These are phyloP conservation scores for Megalurothrips usitatus DNA, from an alignment of 2,888 invertebrate genomes.

Conservation along the genomic window DNA sequence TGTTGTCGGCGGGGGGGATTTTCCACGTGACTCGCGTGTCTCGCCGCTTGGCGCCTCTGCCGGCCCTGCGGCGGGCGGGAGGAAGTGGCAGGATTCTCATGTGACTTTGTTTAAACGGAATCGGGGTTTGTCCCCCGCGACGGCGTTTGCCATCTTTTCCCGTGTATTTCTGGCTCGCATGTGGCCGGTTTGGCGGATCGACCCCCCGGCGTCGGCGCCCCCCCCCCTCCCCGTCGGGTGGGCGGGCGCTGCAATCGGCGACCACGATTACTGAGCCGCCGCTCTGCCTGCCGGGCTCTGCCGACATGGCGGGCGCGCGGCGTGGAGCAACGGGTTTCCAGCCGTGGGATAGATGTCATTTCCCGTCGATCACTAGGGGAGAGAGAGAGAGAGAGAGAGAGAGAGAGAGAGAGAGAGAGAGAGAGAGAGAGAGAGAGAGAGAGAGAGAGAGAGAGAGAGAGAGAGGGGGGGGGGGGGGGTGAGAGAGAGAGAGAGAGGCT, in stretches of 20 bases:
- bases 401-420: constrained; percentile 24
- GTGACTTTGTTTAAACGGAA: not conserved
- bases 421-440: constrained; percentile 19
- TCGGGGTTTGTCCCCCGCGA: not conserved
- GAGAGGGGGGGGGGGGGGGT: not conserved
- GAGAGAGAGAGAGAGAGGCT: not conserved
- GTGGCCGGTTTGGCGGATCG: too few relatives aligned
- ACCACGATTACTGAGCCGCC: not conserved
- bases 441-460: not conserved
- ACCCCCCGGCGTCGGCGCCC: too few relatives aligned
- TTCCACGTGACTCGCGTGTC: too few relatives aligned
- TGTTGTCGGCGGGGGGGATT: too few relatives aligned
- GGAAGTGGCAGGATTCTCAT: too few relatives aligned
- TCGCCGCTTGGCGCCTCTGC: too few relatives aligned
- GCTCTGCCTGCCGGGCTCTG: not conserved
- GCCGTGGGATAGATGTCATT: not conserved
- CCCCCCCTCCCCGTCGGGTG: too few relatives aligned
- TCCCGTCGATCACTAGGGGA: not conserved
- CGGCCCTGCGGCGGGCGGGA: too few relatives aligned
- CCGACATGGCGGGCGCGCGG: not conserved
- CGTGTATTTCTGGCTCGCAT: too few relatives aligned
- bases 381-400: constrained; percentile 20
- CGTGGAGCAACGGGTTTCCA: constrained; percentile 4
- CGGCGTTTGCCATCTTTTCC: too few relatives aligned
- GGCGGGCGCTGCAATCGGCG: not conserved